These are phyloP conservation scores for Chinchilla lanigera DNA, from an alignment of 2,113 vertebrate genomes.

Conservation along the genomic window DNA sequence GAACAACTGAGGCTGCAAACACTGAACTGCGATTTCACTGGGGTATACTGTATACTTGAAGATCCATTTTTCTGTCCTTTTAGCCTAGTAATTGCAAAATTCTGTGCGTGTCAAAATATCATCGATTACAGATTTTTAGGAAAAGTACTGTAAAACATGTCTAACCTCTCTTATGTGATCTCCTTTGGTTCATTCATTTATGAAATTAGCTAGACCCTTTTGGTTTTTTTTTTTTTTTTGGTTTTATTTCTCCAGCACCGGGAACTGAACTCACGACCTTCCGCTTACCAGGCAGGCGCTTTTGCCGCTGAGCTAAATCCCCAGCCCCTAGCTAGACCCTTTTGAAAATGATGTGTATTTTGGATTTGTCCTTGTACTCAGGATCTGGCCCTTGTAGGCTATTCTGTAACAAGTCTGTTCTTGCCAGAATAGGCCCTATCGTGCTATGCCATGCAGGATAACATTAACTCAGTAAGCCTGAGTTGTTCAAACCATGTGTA, in stretches of 20 bases:
- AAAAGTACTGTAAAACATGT: background rate
- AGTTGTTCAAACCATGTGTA: background rate
- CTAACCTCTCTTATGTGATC: background rate
- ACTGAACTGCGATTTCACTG: background rate
- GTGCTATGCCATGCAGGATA: background rate
- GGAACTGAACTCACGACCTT: too few species aligned
- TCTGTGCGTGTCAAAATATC: background rate
- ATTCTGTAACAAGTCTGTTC: background rate
- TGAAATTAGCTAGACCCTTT: background rate
- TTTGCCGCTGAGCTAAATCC: too few species aligned
- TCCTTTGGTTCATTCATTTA: background rate
- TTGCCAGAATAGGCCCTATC: background rate
- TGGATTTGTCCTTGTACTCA: background rate
- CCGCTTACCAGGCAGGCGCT: too few species aligned
- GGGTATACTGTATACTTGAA: background rate
- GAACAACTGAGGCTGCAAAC: background rate
- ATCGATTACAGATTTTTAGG: background rate
- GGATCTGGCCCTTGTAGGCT: background rate
- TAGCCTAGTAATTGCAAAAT: background rate
- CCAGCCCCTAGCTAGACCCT: background rate
- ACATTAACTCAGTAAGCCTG: background rate
- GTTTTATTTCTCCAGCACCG: too few species aligned
- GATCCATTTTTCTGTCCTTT: background rate
- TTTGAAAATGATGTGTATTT: background rate
- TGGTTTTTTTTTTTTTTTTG: too few species aligned